A percentile compares a stretch with the other conserved stretches of the same genome.
Conservation (phyloP, 2,888 invertebrate genomes). For the Parasteatoda lunata region DNA sequence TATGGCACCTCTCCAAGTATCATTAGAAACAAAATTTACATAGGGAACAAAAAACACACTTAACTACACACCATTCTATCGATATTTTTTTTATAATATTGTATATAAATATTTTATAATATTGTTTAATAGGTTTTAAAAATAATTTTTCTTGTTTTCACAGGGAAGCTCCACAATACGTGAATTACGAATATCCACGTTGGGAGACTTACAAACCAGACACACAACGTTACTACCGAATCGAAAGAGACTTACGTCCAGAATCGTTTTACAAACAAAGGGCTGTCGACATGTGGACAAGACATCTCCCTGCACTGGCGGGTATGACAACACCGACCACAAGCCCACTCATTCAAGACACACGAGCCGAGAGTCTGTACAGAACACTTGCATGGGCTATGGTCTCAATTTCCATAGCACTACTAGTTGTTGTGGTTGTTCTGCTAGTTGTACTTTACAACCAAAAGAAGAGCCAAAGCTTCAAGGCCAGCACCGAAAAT, state of each 20-base stretch:
- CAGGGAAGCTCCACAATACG: slow-evolving; percentile 68
- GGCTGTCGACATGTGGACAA: slow-evolving; percentile 69
- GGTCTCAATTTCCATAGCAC: slow-evolving; percentile 69
- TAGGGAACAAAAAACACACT: too few relatives aligned
- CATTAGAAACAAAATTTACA: too few relatives aligned
- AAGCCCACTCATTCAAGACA: slow-evolving; percentile 53
- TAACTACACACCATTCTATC: too few relatives aligned
- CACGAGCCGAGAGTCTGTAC: slow-evolving; percentile 65
- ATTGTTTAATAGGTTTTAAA: too few relatives aligned
- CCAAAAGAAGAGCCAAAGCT: slow-evolving; percentile 70
- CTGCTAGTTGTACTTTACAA: slow-evolving; percentile 70
- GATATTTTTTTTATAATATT: too few relatives aligned
- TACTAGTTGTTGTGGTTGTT: slow-evolving; percentile 69
- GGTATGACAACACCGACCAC: slow-evolving; percentile 50
- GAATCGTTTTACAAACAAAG: slow-evolving; percentile 65
- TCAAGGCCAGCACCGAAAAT: slow-evolving; percentile 68
- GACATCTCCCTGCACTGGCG: slow-evolving; percentile 65
- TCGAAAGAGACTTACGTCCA: slow-evolving; percentile 61
- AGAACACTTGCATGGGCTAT: slow-evolving; percentile 71
- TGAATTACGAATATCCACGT: slow-evolving; percentile 70
- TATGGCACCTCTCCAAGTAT: too few relatives aligned
- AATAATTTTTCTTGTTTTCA: background rate
- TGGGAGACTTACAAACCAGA: slow-evolving; percentile 68
- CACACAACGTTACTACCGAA: slow-evolving; percentile 66
- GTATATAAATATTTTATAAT: too few relatives aligned